Evolutionary conservation across 2,797 vertebrate species (phyloP), one percentile per base, ranked within the genome.

Genomic region (Decapterus maruadsi): DNA sequence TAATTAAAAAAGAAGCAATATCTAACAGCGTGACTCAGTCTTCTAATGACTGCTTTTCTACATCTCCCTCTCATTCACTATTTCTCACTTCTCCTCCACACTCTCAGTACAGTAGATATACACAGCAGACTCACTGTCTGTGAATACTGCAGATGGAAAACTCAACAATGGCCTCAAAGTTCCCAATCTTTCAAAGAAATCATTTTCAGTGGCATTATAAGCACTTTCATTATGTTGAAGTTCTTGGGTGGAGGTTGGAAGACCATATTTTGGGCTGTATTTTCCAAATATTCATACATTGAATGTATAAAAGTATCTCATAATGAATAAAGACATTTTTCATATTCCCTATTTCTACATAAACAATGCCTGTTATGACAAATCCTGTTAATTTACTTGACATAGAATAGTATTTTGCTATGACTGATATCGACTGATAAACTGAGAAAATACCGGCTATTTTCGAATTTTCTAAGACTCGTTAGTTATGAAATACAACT

Each of bases 1-100:
- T 70, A 64, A 51, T 50, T 56, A 56, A 45, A 85, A 55, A 66
- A 68, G n/a, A 81, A 77, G 69, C 61, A 75, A 69, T 70, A 75
- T 89, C 60, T 81, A 55, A 86, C 56, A 74, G 83, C 11, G 54
- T 77, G 75, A 89, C 80, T 90, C 76, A 85, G 71, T 78, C 68
- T 10, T 64, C 55, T 78, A 45, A 40, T 73, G 50, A 12, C 71
- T 58, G 71, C 38, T 67, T 77, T 68, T 59, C 65, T 78, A 26
- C 38, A 62, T 68, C 29, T 66, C 60, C 12, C 14, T 58, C 66
- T 80, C 68, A 80, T 83, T 72, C 71, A 75, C 12, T 20, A 6
- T 75, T 63, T 80, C 36, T 42, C 64, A 68, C n/a, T 68, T 62
- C 38, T 65, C 20, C 46, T 31, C 45, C 36, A 38, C 22, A 22